Conservation (phyloP, 2,888 invertebrate genomes). For the Thymelicus acteon region DNA sequence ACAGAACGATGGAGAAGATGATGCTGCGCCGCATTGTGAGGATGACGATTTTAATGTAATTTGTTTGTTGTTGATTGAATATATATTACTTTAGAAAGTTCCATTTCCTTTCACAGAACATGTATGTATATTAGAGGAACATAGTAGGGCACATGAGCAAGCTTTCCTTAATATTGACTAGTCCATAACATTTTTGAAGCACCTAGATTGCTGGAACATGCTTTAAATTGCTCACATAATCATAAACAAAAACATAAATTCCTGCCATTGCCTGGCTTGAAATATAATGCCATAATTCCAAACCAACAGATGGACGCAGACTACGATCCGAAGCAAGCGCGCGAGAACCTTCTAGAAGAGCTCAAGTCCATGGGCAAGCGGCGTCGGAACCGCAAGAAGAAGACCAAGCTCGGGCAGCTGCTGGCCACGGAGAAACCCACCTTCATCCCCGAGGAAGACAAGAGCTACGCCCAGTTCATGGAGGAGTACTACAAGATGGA, state of each 20-base stretch:
- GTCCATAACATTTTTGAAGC: too few relatives aligned
- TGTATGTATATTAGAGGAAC: too few relatives aligned
- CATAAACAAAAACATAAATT: too few relatives aligned
- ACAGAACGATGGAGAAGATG: constrained; percentile 40
- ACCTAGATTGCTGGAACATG: too few relatives aligned
- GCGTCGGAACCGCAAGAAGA: constrained; percentile 85
- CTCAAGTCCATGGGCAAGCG: constrained; percentile 85
- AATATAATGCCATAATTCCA: background rate
- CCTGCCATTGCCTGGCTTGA: too few relatives aligned
- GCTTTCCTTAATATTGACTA: too few relatives aligned
- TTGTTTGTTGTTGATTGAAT: constrained; percentile 12
- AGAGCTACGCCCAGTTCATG: constrained; percentile 93
- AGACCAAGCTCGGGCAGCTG: constrained; percentile 91
- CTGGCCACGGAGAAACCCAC: constrained; percentile 91
- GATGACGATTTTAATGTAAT: constrained; percentile 92
- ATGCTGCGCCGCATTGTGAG: constrained; percentile 87
- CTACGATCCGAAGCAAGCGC: constrained; percentile 86
- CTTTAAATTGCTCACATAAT: too few relatives aligned
- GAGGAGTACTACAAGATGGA: constrained; percentile 98
- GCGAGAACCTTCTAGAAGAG: constrained; percentile 82
- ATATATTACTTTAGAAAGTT: too few relatives aligned
- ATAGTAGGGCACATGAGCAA: too few relatives aligned
- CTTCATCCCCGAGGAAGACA: constrained; percentile 91
- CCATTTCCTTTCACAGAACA: too few relatives aligned
- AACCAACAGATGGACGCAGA: constrained; percentile 94